Percentiles rank a stretch among this genome's conserved stretches.
Conservation (phyloP, 2,113 vertebrate species). For the Hydropotes inermis region DNA sequence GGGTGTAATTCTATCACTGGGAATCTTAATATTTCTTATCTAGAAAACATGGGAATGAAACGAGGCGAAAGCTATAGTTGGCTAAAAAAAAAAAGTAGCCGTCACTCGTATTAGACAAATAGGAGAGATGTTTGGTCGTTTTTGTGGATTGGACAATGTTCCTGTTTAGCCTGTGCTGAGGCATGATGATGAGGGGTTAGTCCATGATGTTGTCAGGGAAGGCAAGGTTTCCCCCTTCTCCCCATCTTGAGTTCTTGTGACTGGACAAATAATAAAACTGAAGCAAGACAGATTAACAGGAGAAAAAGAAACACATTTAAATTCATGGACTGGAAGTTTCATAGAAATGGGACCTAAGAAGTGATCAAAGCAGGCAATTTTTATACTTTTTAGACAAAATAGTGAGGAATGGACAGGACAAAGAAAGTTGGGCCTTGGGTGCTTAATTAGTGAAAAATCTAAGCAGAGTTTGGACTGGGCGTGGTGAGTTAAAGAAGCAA, state of each 20-base stretch:
- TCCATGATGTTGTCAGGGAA: neutral
- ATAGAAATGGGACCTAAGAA: neutral
- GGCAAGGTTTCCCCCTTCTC: neutral
- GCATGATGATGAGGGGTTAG: neutral
- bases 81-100: neutral
- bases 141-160: neutral
- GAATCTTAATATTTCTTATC: neutral
- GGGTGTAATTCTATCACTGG: neutral
- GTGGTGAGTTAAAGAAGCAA: neutral
- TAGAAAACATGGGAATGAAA: neutral
- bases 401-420: neutral
- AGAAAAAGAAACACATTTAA: neutral
- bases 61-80: neutral
- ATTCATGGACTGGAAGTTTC: neutral
- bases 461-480: neutral
- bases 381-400: neutral
- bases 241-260: neutral
- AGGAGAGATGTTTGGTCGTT: neutral
- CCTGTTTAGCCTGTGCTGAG: neutral
- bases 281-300: neutral
- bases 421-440: neutral
- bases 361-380: neutral
- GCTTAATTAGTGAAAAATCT: neutral
- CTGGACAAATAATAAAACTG: neutral
- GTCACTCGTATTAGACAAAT: neutral